Evolutionary conservation across 2,797 vertebrate genomes (phyloP).

Genomic region (Typhlichthys subterraneus): DNA sequence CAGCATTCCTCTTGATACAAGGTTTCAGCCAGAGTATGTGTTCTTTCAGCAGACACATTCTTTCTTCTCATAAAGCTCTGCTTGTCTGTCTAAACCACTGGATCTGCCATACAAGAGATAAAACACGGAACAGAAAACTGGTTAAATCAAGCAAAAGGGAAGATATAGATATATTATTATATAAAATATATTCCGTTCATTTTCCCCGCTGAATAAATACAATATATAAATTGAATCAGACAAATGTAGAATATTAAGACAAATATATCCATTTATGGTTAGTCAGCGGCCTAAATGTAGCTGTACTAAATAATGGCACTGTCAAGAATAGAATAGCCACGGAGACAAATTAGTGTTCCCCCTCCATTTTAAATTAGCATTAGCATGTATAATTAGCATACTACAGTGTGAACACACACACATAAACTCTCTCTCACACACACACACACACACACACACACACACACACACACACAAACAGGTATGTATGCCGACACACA

Average conservation of each 20-base stretch:
- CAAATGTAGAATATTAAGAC: conserved; percentile 4
- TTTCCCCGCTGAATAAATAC: conserved; percentile 23
- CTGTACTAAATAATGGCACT: not conserved
- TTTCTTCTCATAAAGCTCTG: conserved; percentile 21
- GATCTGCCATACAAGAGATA: conserved; percentile 24
- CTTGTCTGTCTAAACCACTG: conserved; percentile 17
- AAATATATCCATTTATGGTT: not conserved
- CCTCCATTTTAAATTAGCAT: conserved; percentile 16
- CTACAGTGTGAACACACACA: conserved; percentile 9
- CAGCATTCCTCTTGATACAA: conserved; percentile 48
- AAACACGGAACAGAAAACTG: not conserved
- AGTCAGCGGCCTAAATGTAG: not conserved
- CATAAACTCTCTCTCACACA: too few relatives aligned
- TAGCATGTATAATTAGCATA: not conserved
- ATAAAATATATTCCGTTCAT: not conserved
- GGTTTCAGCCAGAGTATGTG: conserved; percentile 47
- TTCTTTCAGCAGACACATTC: conserved; percentile 41
- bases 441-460: too few relatives aligned
- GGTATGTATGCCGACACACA: too few relatives aligned
- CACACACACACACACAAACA: too few relatives aligned
- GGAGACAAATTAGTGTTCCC: too few relatives aligned
- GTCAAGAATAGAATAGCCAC: not conserved
- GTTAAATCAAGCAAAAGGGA: not conserved
- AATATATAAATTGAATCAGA: conserved; percentile 3
- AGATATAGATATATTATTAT: too few relatives aligned